Percentiles rank a stretch among this genome's conserved stretches.
Conservation (phyloP, 2,888 invertebrate species). For the Andrena fulva region DNA sequence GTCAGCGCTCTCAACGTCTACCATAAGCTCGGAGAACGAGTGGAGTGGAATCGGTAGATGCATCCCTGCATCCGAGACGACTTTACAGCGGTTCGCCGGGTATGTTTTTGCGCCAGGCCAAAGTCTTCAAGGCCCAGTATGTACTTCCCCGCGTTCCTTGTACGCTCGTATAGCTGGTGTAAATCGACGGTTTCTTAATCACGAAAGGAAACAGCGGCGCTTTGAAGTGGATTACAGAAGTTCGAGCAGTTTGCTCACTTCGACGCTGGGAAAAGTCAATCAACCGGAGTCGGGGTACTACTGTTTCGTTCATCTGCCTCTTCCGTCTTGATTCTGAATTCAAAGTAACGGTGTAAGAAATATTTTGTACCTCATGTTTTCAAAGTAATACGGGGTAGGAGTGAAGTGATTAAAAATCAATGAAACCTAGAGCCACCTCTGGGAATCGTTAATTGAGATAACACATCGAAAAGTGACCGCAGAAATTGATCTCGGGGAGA, state of each 20-base stretch:
- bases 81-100: constrained; percentile 76
- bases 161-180: constrained; percentile 55
- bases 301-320: neutral
- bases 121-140: constrained; percentile 64
- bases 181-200: constrained; percentile 70
- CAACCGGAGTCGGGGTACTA: constrained; percentile 1
- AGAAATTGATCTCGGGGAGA: constrained; percentile 13
- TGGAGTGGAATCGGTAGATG: constrained; percentile 61
- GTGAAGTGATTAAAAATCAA: neutral
- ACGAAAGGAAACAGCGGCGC: constrained; percentile 56
- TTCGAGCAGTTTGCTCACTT: constrained; percentile 31
- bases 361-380: neutral
- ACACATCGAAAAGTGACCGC: constrained; percentile 6
- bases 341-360: neutral
- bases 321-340: neutral
- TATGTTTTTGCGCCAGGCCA: constrained; percentile 75
- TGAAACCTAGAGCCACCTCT: neutral
- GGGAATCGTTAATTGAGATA: constrained; percentile 42
- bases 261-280: constrained; percentile 51
- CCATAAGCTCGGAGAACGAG: constrained; percentile 9
- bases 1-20: constrained; percentile 18
- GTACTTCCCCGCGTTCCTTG: constrained; percentile 61
- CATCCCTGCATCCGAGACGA: constrained; percentile 75
- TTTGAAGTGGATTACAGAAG: constrained; percentile 53
- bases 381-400: neutral